Base-by-base conservation (phyloP, 2,797 vertebrate species). In the Zenarchopterus dispar region DNA sequence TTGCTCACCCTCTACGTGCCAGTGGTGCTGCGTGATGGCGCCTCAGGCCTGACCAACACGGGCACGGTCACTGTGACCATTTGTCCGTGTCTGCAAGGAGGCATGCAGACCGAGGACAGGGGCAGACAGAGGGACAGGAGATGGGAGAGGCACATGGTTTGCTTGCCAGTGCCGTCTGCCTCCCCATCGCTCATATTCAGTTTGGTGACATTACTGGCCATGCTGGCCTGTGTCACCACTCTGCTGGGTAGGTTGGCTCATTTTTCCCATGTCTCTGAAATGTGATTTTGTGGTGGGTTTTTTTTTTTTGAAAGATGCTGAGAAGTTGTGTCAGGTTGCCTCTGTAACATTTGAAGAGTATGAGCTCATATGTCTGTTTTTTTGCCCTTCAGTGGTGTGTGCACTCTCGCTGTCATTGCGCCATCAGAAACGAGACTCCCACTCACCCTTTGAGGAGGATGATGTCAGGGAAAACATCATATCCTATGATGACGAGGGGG, bases 401-500 rank as follows among this genome's bases (percentile, higher is more conserved):
- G 93, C 90, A 4, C 90, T 93, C 62, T 92, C 92, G 26, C 86
- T 94, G 75, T 94, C 92, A 21, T 53, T 93, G 87, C 89, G 91
- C 56, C 89, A 89, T 77, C 92, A 91, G 75, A 94, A 93, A 82
- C 87, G 90, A 59, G 93, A 93, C 86, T 85, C 91, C 75, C 89
- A 88, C 75, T 90, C 89, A 11, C 76, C 93, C 43, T 84, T 86
- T 46, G 93, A 94, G 80, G 91, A 93, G 36, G 93, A 94, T 56
- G 93, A 94, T 71, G 90, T 94, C 81, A 87, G 93, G 57, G 93
- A 94, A 79, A 94, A 94, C 91, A 94, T 94, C 88, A 93, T 94
- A 73, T 92, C 90, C 64, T 97, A 97, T 3, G 95, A 97, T 17
- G 96, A 97, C 5, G 96, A 97, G 79, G 96, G 96, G 2, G 96